A percentile compares a stretch with the other conserved stretches of the same genome.
These are phyloP conservation scores for Regulus satrapa DNA, from an alignment of 2,113 vertebrate species.

Conservation along the genomic window DNA sequence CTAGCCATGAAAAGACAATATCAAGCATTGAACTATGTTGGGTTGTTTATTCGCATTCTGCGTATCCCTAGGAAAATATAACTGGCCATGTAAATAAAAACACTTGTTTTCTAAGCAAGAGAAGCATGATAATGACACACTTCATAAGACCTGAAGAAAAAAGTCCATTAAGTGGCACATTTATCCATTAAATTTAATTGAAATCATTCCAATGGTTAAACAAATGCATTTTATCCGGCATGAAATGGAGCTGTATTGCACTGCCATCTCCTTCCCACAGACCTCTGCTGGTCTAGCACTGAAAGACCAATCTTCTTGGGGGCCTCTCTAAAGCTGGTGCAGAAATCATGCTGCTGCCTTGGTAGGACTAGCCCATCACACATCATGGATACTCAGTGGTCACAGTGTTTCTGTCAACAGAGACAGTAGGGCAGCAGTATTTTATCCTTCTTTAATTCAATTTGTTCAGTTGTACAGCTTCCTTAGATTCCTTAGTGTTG, in stretches of 20 bases:
- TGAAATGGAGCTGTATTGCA: background rate
- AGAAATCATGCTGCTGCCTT: fast-evolving
- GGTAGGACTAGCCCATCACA: fast-evolving
- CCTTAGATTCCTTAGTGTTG: background rate
- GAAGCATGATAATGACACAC: background rate
- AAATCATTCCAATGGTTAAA: background rate
- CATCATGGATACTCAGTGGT: fast-evolving
- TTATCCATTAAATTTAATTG: background rate
- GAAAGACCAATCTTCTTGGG: background rate
- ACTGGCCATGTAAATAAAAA: background rate
- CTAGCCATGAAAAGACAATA: background rate
- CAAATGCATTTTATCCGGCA: background rate
- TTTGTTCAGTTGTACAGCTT: background rate
- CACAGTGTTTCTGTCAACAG: background rate
- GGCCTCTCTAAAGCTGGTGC: background rate
- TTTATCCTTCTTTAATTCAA: background rate
- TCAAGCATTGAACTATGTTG: background rate
- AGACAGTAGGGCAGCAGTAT: background rate
- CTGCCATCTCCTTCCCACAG: background rate
- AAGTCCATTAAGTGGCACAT: background rate
- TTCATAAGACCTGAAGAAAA: background rate
- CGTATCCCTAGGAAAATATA: background rate
- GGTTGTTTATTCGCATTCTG: background rate
- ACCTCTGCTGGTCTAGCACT: background rate
- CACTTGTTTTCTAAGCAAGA: background rate